These are phyloP conservation scores for Gulo gulo DNA, from an alignment of 2,113 vertebrate genomes.

Conservation along the genomic window DNA sequence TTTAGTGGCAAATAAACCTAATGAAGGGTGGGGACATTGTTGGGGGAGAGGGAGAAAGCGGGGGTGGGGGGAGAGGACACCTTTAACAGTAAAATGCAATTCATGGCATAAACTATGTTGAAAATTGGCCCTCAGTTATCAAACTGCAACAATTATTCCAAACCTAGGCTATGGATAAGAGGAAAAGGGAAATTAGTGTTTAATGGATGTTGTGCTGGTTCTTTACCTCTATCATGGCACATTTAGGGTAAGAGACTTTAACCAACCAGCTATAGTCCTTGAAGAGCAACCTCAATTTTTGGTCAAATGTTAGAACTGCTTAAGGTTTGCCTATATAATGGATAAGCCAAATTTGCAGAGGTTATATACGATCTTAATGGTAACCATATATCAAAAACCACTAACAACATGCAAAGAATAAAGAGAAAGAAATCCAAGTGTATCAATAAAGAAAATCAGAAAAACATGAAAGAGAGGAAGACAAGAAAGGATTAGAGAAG, in stretches of 20 bases:
- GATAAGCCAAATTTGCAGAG: not conserved
- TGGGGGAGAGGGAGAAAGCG: too few relatives aligned
- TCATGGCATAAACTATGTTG: not conserved
- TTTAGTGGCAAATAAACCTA: not conserved
- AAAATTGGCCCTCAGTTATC: not conserved
- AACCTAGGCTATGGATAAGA: not conserved
- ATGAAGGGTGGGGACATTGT: not conserved
- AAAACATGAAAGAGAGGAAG: too few relatives aligned
- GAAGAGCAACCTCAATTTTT: not conserved
- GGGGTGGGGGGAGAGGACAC: fast-evolving
- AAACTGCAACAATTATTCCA: not conserved
- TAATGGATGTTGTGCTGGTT: not conserved
- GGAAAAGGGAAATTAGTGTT: slow-evolving; percentile 4
- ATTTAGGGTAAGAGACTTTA: not conserved
- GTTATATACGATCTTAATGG: not conserved
- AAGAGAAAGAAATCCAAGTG: not conserved
- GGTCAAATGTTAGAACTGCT: not conserved
- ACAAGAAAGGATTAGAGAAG: too few relatives aligned
- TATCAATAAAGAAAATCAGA: too few relatives aligned
- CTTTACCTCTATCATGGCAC: not conserved
- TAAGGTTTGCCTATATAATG: not conserved
- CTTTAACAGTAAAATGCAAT: slow-evolving; percentile 8
- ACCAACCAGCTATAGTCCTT: not conserved
- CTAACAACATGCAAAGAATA: not conserved
- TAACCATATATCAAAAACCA: not conserved